phyloP scores from a whole-genome alignment of 2,113 vertebrate species.

The Okapia johnstoni region DNA sequence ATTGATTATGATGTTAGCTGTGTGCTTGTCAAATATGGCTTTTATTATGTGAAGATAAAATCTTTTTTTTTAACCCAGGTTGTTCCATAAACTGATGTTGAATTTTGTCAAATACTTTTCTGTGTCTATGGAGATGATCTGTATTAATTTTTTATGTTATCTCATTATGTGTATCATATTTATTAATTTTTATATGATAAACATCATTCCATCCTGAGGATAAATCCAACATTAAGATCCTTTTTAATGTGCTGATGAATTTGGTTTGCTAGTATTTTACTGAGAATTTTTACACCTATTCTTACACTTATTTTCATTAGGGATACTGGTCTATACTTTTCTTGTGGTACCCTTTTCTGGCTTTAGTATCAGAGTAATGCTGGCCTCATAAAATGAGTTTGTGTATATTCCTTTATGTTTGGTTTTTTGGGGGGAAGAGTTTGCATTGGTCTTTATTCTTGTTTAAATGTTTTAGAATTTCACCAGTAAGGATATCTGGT shows the following conservation, averaged over 20 bases:
- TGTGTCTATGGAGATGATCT: not conserved
- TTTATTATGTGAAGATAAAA: not conserved
- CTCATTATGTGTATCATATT: not conserved
- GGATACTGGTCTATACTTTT: not conserved
- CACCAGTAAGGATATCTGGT: not conserved
- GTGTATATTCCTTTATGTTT: not conserved
- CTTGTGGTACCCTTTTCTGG: not conserved
- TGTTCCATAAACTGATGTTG: not conserved
- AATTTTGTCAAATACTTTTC: not conserved
- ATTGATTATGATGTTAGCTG: not conserved
- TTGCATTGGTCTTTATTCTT: not conserved
- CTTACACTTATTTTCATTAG: not conserved
- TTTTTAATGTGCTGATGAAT: not conserved
- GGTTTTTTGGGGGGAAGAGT: not conserved
- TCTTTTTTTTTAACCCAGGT: not conserved
- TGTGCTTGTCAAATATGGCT: not conserved
- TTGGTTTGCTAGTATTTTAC: not conserved
- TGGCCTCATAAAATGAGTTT: not conserved
- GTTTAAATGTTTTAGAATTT: not conserved
- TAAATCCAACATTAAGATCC: not conserved
- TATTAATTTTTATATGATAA: not conserved
- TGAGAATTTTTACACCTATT: not conserved
- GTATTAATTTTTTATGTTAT: not conserved
- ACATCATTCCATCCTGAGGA: not conserved
- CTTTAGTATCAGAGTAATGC: not conserved